phyloP scores from a whole-genome alignment of 2,113 vertebrate genomes.

The Stegastes partitus region DNA sequence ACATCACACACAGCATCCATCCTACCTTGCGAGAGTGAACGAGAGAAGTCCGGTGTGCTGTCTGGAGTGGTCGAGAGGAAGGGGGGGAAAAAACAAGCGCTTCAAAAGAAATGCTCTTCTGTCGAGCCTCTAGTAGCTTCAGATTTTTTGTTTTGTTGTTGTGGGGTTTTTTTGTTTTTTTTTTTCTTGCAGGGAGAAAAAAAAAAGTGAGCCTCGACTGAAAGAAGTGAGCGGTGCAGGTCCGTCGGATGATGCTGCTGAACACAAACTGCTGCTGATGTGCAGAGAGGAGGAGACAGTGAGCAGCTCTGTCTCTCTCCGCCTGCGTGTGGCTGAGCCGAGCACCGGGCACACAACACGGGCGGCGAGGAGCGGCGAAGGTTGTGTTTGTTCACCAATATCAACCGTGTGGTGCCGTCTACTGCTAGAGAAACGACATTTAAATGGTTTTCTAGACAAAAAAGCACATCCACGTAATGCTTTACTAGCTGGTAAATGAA shows the following conservation, averaged over 20 bases:
- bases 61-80: constrained; percentile 50
- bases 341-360: too few relatives aligned
- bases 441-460: too few relatives aligned
- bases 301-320: too few relatives aligned
- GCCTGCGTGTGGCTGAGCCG: too few relatives aligned
- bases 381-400: too few relatives aligned
- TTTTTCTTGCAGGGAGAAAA: constrained; percentile 5
- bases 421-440: too few relatives aligned
- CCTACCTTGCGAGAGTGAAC: constrained; percentile 66
- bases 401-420: too few relatives aligned
- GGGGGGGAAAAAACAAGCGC: constrained; percentile 5
- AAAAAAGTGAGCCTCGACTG: constrained; percentile 41
- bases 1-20: constrained; percentile 4
- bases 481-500: too few relatives aligned
- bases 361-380: too few relatives aligned
- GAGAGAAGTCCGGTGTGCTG: constrained; percentile 67
- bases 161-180: background rate
- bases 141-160: background rate
- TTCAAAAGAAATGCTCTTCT: constrained; percentile 3
- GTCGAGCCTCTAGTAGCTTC: background rate
- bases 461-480: too few relatives aligned
- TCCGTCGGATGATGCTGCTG: constrained; percentile 67
- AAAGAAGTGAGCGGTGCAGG: constrained; percentile 54
- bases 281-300: constrained; percentile 63
- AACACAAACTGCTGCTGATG: constrained; percentile 67